Base-by-base conservation (phyloP, 2,888 invertebrate genomes). In the Boloria euphrosyne region DNA sequence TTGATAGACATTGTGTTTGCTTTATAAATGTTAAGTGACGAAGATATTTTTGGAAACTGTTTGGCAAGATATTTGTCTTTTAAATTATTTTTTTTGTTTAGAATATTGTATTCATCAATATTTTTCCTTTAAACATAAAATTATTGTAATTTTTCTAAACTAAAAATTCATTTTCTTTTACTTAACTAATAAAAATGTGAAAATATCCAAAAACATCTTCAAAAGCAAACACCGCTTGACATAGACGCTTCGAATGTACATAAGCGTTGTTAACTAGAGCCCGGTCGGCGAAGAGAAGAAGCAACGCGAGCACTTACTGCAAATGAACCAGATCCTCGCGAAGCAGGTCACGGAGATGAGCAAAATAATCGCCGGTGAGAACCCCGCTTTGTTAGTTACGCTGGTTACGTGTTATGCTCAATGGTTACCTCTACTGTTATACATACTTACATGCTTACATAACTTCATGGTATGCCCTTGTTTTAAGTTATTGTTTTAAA, bases 311-410 rank as follows among this genome's bases (percentile, higher is more conserved):
- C 97, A 97, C 85, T 93, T 98, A 77, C 93, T 98, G 70, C 97
- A 97, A 83, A 93, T 98, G 78, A 97, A 97, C 93, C 98, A 98
- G 90, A 96, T 97, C 77, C 93, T 98, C 77, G 98, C 98, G 69
- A 96, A 97, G 85, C 97, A 97, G 93, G 98, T 98, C 77, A 98
- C 97, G 94, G 97, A 97, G 90, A 97, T 97, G 94, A 98, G 97
- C 93, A 97, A 97, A 94, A 96, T 97, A 84, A 97, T 98, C 78
- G 98, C 98, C 89, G 98, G 98, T 98, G 94, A 93, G 94, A 90
- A 72, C 17, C 50, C 69, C 63, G 76, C 75, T 74, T 70, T 73
- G 57, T 65, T 73, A 73, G 71, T 70, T 73, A 66, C 61, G 73
- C 73, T 70, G 67, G 54, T 70, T 66, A 44, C 60, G 18, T 62